phyloP scores from a whole-genome alignment of 2,797 vertebrate species.

The Buceros bicornis region DNA sequence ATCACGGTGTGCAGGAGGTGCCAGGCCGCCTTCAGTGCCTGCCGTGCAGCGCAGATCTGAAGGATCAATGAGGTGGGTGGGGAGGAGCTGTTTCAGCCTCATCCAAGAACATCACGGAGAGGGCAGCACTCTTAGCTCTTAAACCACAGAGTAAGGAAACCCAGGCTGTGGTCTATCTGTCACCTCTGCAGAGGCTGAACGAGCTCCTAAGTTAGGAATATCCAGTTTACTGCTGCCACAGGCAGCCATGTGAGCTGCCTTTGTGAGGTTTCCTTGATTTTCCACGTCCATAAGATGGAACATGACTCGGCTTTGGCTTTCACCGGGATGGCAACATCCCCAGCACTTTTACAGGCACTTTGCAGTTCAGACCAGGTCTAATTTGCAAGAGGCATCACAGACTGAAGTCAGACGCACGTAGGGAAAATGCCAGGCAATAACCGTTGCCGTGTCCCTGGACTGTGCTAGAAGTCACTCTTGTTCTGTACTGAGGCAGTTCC shows the following conservation, averaged over 20 bases:
- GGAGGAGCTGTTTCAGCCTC: background rate
- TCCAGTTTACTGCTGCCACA: background rate
- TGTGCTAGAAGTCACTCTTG: slow-evolving; percentile 54
- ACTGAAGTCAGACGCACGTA: background rate
- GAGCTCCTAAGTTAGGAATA: background rate
- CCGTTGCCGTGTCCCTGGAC: background rate
- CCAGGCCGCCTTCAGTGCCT: background rate
- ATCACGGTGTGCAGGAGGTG: too few relatives aligned
- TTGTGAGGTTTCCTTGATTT: background rate
- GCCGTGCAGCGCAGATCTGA: background rate
- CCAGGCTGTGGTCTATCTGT: background rate
- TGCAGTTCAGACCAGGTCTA: background rate
- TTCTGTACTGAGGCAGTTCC: background rate
- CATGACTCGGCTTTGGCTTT: background rate
- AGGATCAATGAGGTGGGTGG: background rate
- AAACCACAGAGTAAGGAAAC: background rate
- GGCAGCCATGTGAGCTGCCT: background rate
- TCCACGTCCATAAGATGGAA: rapidly evolving
- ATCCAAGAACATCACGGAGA: background rate
- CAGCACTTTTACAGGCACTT: background rate
- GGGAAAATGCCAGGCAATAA: background rate
- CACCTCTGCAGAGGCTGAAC: background rate
- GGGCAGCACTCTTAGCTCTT: background rate
- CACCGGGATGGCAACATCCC: background rate
- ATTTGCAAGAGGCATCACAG: background rate